Conservation (phyloP, 2,113 vertebrate species). For the Pseudopodoces humilis region DNA sequence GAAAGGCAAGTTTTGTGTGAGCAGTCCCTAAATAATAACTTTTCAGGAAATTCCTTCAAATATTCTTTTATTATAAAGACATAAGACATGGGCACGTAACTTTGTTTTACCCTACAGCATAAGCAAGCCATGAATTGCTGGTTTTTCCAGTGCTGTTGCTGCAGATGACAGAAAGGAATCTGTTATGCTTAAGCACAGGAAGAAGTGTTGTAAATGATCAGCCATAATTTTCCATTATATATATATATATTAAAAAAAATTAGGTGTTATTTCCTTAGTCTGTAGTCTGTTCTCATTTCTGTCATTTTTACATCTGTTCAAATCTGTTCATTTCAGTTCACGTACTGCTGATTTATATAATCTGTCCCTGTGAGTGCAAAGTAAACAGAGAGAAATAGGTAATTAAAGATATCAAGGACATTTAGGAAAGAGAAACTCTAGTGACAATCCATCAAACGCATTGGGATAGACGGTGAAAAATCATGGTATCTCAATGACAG, state of each 20-base stretch:
- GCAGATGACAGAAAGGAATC: neutral
- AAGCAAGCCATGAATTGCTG: neutral
- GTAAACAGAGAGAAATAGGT: constrained; percentile 36
- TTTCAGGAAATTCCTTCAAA: neutral
- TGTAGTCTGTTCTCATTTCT: neutral
- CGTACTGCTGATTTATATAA: neutral
- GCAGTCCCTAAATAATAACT: neutral
- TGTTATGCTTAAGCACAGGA: neutral
- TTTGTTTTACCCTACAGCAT: neutral
- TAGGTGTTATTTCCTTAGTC: neutral
- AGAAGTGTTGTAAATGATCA: neutral
- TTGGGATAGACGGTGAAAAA: constrained; percentile 16
- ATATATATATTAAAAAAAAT: neutral
- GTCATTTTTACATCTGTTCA: neutral
- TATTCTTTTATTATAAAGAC: neutral
- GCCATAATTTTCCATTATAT: neutral
- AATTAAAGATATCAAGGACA: constrained; percentile 54
- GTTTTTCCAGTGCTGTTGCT: neutral
- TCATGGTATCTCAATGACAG: neutral
- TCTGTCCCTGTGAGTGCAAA: neutral
- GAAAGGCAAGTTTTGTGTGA: neutral
- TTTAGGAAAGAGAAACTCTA: neutral
- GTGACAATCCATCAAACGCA: constrained; percentile 25
- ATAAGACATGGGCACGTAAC: neutral
- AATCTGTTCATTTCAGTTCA: neutral